phyloP scores from a whole-genome alignment of 2,888 invertebrate genomes.

The Drosophila sordidula region DNA sequence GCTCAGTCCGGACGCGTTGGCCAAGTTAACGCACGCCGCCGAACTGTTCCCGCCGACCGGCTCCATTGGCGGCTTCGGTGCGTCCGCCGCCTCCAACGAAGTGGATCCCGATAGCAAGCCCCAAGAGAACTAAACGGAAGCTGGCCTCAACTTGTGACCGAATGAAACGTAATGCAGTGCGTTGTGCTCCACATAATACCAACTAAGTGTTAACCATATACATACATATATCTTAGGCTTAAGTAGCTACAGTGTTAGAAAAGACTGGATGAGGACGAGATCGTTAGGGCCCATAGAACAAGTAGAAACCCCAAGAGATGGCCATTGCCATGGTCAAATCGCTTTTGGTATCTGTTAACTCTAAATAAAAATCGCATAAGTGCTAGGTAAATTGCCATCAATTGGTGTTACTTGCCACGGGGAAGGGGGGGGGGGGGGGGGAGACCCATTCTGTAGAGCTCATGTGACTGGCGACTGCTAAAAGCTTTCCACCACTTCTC shows the following conservation, averaged over 20 bases:
- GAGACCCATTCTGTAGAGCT: conserved; percentile 4
- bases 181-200: conserved; percentile 50
- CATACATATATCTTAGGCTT: conserved; percentile 5
- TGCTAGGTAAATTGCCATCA: conserved; percentile 22
- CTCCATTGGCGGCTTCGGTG: conserved; percentile 26
- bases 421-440: too few species aligned
- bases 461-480: conserved; percentile 59
- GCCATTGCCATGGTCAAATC: conserved; percentile 52
- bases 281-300: conserved; percentile 23
- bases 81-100: conserved; percentile 52
- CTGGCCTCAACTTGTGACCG: conserved; percentile 1
- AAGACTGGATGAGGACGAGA: conserved; percentile 68
- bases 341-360: conserved; percentile 53
- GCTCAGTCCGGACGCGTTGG: conserved; percentile 67
- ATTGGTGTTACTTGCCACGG: conserved; percentile 28
- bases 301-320: conserved; percentile 12
- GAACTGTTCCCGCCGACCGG: conserved; percentile 67
- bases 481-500: conserved; percentile 48
- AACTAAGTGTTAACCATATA: conserved; percentile 18
- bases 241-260: conserved; percentile 65
- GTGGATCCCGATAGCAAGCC: conserved; percentile 36
- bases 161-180: conserved; percentile 61
- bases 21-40: conserved; percentile 73
- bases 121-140: conserved; percentile 30
- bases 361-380: conserved; percentile 46